Evolutionary conservation across 2,797 vertebrate genomes (phyloP).

Genomic region (Melanotaenia maccullochi): DNA sequence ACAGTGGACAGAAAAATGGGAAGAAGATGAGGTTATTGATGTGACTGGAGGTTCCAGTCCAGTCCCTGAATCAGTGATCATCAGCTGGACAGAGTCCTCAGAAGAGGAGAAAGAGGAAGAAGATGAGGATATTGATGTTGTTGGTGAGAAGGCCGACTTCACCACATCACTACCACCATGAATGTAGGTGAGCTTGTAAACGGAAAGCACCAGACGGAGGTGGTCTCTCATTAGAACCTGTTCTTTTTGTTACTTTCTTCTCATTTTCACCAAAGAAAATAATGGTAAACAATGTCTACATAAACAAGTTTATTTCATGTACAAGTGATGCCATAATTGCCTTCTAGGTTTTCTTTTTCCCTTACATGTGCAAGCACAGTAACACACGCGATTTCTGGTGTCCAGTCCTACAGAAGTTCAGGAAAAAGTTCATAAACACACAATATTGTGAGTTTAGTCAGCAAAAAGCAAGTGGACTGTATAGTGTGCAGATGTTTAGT

Average conservation of each 20-base stretch:
- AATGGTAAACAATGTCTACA: not conserved
- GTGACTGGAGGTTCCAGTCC: slow-evolving; percentile 54
- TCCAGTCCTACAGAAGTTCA: not conserved
- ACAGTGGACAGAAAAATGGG: slow-evolving; percentile 10
- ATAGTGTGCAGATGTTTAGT: not conserved
- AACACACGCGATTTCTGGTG: not conserved
- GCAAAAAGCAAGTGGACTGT: not conserved
- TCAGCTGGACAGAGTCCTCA: slow-evolving; percentile 52
- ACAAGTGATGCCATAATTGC: not conserved
- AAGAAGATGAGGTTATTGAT: slow-evolving; percentile 52
- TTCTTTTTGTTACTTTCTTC: not conserved
- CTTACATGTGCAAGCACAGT: not conserved
- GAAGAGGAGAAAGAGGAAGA: slow-evolving; percentile 34
- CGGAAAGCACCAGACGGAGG: not conserved
- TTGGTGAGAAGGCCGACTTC: slow-evolving; percentile 18
- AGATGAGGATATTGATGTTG: slow-evolving; percentile 53
- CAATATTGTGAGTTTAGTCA: not conserved
- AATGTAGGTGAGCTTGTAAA: slow-evolving; percentile 29
- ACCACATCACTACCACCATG: not conserved
- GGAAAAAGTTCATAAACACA: not conserved
- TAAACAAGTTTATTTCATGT: not conserved
- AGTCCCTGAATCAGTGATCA: slow-evolving; percentile 22
- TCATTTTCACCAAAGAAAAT: not conserved
- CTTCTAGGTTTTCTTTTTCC: not conserved
- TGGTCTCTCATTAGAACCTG: slow-evolving; percentile 6